These are phyloP conservation scores for Aplochiton taeniatus DNA, from an alignment of 2,797 vertebrate species.

Conservation along the genomic window DNA sequence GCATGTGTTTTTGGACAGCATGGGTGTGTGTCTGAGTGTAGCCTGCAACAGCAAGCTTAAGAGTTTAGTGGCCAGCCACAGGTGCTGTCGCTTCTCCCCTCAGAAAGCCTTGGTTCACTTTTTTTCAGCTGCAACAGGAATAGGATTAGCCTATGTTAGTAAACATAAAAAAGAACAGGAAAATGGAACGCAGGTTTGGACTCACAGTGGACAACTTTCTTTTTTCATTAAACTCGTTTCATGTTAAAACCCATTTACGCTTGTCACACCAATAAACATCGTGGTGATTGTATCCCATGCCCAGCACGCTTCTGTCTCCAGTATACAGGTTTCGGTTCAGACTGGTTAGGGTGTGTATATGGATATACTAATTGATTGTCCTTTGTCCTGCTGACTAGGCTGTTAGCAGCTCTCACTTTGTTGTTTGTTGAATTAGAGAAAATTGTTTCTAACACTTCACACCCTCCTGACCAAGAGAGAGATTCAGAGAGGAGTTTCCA, in stretches of 20 bases:
- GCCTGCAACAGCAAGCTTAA: slow-evolving; percentile 5
- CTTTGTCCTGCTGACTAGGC: slow-evolving; percentile 39
- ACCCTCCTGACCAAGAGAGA: slow-evolving; percentile 1
- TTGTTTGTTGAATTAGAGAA: slow-evolving; percentile 36
- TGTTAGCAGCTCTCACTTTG: slow-evolving; percentile 42
- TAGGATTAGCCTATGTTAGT: not conserved
- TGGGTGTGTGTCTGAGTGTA: slow-evolving; percentile 23
- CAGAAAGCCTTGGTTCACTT: not conserved
- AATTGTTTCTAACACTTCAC: slow-evolving; percentile 29
- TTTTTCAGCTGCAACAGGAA: not conserved
- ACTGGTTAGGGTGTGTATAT: slow-evolving; percentile 37
- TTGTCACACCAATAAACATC: too few species aligned
- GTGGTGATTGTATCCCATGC: slow-evolving; percentile 3
- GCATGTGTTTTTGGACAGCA: slow-evolving; percentile 47
- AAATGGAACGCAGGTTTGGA: slow-evolving; percentile 14
- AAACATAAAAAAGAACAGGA: not conserved
- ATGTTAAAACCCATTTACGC: too few species aligned
- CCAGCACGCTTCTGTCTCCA: slow-evolving; percentile 25
- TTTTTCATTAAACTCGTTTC: slow-evolving; percentile 49
- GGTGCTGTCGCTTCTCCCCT: slow-evolving; percentile 22
- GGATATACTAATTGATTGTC: slow-evolving; percentile 62
- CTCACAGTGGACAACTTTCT: slow-evolving; percentile 15
- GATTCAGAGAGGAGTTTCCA: not conserved
- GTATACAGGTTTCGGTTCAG: slow-evolving; percentile 60
- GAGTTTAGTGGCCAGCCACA: slow-evolving; percentile 6